Conservation (phyloP, 1,140 invertebrate genomes). For the Adoxophyes honmai region DNA sequence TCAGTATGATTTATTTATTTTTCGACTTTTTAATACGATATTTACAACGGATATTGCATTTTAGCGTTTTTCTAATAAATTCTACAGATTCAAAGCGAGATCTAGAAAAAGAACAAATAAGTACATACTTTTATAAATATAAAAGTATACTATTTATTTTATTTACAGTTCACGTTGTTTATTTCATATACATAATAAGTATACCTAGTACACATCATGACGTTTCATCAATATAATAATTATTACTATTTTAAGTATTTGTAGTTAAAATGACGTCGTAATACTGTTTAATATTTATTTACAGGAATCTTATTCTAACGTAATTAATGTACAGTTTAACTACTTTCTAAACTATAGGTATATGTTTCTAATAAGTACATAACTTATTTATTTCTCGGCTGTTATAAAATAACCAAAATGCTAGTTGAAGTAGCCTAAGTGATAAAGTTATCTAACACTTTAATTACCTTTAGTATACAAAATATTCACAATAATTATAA, state of each 20-base stretch:
- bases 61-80: background rate
- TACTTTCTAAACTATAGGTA: too few species aligned
- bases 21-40: background rate
- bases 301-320: constrained; percentile 17
- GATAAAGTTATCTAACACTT: too few species aligned
- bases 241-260: constrained; percentile 15
- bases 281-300: constrained; percentile 29
- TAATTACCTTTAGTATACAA: too few species aligned
- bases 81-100: background rate
- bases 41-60: background rate
- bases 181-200: background rate
- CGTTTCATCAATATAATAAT: constrained; percentile 13
- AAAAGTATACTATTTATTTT: background rate
- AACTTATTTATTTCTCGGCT: too few species aligned
- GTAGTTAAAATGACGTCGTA: constrained; percentile 24
- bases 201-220: background rate
- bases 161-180: background rate
- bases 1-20: too few species aligned
- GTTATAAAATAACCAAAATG: too few species aligned
- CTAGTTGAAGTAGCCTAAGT: too few species aligned
- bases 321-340: background rate
- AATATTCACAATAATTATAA: too few species aligned
- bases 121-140: background rate
- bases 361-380: too few species aligned
- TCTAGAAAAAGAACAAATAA: background rate